Base-by-base conservation (phyloP, 1,140 invertebrate genomes). In the Centruroides vittatus region DNA sequence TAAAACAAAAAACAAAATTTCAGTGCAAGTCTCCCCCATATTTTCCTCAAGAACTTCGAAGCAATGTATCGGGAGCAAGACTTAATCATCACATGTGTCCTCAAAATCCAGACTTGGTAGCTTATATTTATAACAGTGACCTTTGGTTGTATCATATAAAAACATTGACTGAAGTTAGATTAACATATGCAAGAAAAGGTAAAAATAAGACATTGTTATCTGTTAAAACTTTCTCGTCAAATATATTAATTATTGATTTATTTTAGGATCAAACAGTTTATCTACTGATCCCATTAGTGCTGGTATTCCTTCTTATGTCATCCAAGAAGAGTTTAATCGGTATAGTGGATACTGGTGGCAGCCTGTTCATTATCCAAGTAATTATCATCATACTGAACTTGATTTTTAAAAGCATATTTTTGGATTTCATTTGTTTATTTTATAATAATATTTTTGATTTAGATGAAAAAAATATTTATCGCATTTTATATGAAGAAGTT, bases 271-370 rank as follows among this genome's bases (percentile, higher is more conserved):
- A 48, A 56, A 46, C n/a, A 53, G 60, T 63, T 58, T 92, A 64
- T 77, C 81, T 2, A 86, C 91, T 67, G 89, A 95, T 75, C 89
- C 89, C 1, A 71, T 88, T 0, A 89, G 86, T 70, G 89, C 92
- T 3, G 95, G 94, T 2, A 84, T 92, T 41, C 93, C 95, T 0
- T 94, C 91, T 8, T 98, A 97, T 76, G 91, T 98, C 0, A 94
- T 95, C 74, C 94, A 98, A 77, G 95, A 99, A 78, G 95, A 98
- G 77, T 98, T 98, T 77, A 89, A 86, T 68, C 81, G 95, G 46
- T 98, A 93, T 73, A 88, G 86, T 65, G 94, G 94, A 0, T 96
- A 91, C 73, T 99, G 94, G 94, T 99, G 94, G 95, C 88, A 93
- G 70, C 93, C 93, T 5, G 79, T 80, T 41, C n/a, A 12, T 64